These are phyloP conservation scores for Temnothorax longispinosus DNA, from an alignment of 1,140 invertebrate species.

Conservation along the genomic window DNA sequence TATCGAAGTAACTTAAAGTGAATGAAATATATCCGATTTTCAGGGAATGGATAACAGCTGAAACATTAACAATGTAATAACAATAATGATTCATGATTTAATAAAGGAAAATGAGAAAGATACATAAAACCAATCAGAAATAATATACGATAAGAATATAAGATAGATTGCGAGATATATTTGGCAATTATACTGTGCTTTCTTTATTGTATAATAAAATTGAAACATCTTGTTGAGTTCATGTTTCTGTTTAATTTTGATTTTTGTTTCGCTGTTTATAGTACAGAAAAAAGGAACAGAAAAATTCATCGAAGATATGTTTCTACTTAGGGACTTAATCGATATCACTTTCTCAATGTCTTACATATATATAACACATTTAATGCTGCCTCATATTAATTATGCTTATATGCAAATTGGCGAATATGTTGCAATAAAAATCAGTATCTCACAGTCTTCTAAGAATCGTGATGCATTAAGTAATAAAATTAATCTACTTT, in stretches of 20 bases:
- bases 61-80: neutral
- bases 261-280: slow-evolving; percentile 10
- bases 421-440: slow-evolving; percentile 12
- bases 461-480: neutral
- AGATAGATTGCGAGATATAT: neutral
- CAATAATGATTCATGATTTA: neutral
- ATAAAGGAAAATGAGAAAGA: neutral
- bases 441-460: no score
- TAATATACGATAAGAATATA: neutral
- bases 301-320: slow-evolving; percentile 5
- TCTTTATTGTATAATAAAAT: slow-evolving; percentile 9
- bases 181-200: neutral
- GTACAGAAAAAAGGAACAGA: slow-evolving; percentile 17
- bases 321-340: slow-evolving; percentile 13
- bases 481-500: slow-evolving; percentile 13
- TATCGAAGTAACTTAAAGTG: neutral
- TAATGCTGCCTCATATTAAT: neutral
- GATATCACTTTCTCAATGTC: slow-evolving; percentile 23
- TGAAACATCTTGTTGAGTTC: neutral
- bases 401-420: neutral
- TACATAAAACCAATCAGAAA: neutral
- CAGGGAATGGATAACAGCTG: neutral
- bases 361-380: slow-evolving; percentile 4
- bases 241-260: slow-evolving; percentile 21
- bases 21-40: neutral